Evolutionary conservation across 2,888 invertebrate species (phyloP), one percentile per base, ranked within the genome.

Genomic region (Oligia strigilis): DNA sequence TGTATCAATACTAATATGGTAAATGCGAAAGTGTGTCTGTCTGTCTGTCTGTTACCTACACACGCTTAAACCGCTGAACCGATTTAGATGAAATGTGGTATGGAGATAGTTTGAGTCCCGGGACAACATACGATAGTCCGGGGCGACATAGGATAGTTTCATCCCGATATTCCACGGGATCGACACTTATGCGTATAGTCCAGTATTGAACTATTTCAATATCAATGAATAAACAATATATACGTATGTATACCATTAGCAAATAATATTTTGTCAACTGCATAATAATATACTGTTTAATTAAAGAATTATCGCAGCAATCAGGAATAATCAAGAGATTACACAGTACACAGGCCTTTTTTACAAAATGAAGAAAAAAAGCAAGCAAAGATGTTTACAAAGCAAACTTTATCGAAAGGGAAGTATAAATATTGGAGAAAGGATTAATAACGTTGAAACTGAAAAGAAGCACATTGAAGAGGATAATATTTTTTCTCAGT

Each of bases 391-490:
- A 70, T 52, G 4, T n/a, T 36, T 36, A 17, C 17, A 40, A n/a
- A 17, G 49, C 19, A 52, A 69, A 74, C n/a, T 74, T 49, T 13
- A 55, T 71, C 29, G 46, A 13, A 60, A 72, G 29, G 55, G 9
- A 23, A n/a, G 40, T 11, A n/a, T 36, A 60, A 58, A 60, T 49
- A n/a, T 40, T 52, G 60, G 49, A 52, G 29, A n/a, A 19, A 17
- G 4, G 5, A 36, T 49, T 49, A 49, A 76, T n/a, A 62, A 52
- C 11, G 11, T 77, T 49, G 0, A 77, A 77, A 77, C 29, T 11
- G 11, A 52, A 64, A 40, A n/a, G 1, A 14, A 52, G 11, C 8
- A 19, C 36, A 19, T 36, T 17, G 17, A 29, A 29, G 17, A 60
- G 29, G 62, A 60, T 13, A 29, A 46, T 4, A 14, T 9, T 40